Percentiles rank a stretch among this genome's conserved stretches.
These are phyloP conservation scores for Agriotes lineatus DNA, from an alignment of 2,888 invertebrate genomes.

Conservation along the genomic window DNA sequence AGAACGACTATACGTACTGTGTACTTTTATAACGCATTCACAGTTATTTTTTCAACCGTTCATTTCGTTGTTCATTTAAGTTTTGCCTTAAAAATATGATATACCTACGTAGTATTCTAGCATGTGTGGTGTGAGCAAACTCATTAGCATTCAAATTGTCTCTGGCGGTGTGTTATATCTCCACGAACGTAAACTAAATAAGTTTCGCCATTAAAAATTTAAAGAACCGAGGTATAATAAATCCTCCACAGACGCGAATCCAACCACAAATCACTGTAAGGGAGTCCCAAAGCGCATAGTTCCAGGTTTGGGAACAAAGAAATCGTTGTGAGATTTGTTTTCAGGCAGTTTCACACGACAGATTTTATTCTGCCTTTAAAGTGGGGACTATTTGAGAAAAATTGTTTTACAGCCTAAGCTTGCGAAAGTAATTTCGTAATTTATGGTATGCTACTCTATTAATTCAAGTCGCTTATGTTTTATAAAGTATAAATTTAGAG, in stretches of 20 bases:
- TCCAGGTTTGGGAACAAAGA: slow-evolving; percentile 42
- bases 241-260: slow-evolving; percentile 41
- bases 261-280: slow-evolving; percentile 44
- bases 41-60: no score
- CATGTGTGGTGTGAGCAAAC: no score
- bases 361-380: slow-evolving; percentile 36
- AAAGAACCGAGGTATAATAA: slow-evolving; percentile 39
- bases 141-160: background rate
- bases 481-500: no score
- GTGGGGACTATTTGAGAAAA: slow-evolving; percentile 19
- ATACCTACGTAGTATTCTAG: no score
- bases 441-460: no score
- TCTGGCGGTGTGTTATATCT: background rate
- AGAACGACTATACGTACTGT: no score
- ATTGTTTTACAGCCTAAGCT: background rate
- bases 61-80: no score
- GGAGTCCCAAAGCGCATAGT: slow-evolving; percentile 42
- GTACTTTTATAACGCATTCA: no score
- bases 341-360: slow-evolving; percentile 43
- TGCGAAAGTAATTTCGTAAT: no score
- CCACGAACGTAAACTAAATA: slow-evolving; percentile 30
- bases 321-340: slow-evolving; percentile 44
- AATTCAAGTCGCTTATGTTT: no score
- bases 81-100: no score
- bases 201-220: slow-evolving; percentile 43